Percentiles rank a stretch among this genome's conserved stretches.
Evolutionary conservation across 2,888 invertebrate genomes (phyloP).

Genomic region (Hyppa rectilinea): DNA sequence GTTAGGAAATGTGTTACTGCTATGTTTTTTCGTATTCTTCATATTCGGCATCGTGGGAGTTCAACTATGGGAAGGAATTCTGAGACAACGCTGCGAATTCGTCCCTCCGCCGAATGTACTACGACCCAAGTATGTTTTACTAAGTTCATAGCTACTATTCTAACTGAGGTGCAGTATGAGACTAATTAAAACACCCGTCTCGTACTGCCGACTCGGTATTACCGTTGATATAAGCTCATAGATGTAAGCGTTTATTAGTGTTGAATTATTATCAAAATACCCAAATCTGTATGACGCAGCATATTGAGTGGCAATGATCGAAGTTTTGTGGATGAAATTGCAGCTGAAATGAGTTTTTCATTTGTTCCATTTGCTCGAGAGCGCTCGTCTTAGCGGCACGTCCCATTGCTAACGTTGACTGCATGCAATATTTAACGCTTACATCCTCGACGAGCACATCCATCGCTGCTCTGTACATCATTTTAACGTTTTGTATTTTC

Average conservation of each 20-base stretch:
- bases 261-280: constrained; percentile 64
- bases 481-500: constrained; percentile 79
- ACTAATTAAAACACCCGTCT: constrained; percentile 46
- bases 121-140: constrained; percentile 93
- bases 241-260: constrained; percentile 69
- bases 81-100: constrained; percentile 98
- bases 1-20: constrained; percentile 99
- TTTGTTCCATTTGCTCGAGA: constrained; percentile 84
- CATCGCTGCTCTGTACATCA: constrained; percentile 81
- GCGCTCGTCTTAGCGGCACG: constrained; percentile 87
- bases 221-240: constrained; percentile 59
- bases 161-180: constrained; percentile 42
- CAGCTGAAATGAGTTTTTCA: constrained; percentile 79
- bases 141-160: constrained; percentile 39
- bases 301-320: constrained; percentile 67
- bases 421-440: constrained; percentile 91
- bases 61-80: constrained; percentile 99
- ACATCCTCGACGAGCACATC: constrained; percentile 80
- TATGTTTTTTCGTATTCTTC: constrained; percentile 99
- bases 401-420: constrained; percentile 89
- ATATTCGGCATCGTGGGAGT: constrained; percentile 99
- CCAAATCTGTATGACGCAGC: constrained; percentile 64
- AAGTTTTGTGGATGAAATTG: constrained; percentile 75
- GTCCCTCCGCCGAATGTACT: constrained; percentile 93
- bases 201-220: constrained; percentile 55